phyloP scores from a whole-genome alignment of 1,140 invertebrate genomes.

The Holotrichia oblita region DNA sequence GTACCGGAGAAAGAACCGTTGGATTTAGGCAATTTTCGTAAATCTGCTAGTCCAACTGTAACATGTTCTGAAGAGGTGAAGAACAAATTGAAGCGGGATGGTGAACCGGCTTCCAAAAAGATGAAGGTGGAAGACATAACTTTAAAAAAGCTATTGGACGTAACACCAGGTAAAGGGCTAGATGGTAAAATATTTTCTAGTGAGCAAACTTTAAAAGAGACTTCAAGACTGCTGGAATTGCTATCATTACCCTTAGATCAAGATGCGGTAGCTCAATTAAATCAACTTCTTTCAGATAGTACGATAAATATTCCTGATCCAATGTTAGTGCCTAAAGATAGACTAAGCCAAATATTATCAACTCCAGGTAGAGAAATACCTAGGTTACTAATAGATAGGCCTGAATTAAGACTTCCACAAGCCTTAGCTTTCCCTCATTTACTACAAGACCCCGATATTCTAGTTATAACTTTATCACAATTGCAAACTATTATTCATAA shows the following conservation, averaged over 20 bases:
- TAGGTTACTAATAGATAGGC: constrained; percentile 72
- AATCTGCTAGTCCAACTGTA: constrained; percentile 69
- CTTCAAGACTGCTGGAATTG: constrained; percentile 60
- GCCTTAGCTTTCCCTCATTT: constrained; percentile 75
- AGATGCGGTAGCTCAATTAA: constrained; percentile 76
- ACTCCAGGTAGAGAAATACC: constrained; percentile 81
- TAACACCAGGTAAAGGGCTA: constrained; percentile 48
- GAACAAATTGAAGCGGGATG: constrained; percentile 57
- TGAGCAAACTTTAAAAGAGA: constrained; percentile 48
- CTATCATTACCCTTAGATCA: constrained; percentile 64
- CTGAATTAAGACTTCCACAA: constrained; percentile 76
- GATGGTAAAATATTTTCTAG: constrained; percentile 23
- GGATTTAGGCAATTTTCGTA: constrained; percentile 71
- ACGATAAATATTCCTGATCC: constrained; percentile 81
- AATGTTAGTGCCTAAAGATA: constrained; percentile 78
- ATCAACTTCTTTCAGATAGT: constrained; percentile 73
- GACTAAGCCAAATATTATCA: constrained; percentile 74
- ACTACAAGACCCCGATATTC: constrained; percentile 78
- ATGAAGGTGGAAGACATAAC: constrained; percentile 64
- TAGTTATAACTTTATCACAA: constrained; percentile 80
- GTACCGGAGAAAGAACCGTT: constrained; percentile 70
- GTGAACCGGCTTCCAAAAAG: constrained; percentile 68
- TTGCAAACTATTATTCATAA: constrained; percentile 76
- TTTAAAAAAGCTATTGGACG: constrained; percentile 58
- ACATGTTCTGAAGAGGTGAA: constrained; percentile 70